Evolutionary conservation across 2,797 vertebrate genomes (phyloP).

Genomic region (Amblyraja radiata): DNA sequence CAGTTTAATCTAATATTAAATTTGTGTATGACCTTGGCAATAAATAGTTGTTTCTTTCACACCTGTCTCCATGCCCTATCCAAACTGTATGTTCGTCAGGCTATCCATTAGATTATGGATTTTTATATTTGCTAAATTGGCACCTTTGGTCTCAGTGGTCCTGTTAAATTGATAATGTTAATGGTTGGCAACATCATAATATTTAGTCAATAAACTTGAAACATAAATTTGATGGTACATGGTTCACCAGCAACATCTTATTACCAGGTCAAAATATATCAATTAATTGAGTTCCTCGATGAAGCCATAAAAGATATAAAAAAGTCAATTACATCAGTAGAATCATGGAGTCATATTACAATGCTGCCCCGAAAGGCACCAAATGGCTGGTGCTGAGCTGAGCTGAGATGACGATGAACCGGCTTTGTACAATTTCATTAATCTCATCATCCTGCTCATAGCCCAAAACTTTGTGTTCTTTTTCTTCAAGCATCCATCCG

Average conservation of each 20-base stretch:
- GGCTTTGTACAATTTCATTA: too few species aligned
- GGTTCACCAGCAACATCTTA: neutral
- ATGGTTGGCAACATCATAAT: neutral
- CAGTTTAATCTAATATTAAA: neutral
- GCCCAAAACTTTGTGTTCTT: too few species aligned
- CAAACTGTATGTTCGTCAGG: neutral
- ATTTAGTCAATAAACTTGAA: conserved; percentile 10
- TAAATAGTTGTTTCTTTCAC: neutral
- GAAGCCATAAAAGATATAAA: neutral
- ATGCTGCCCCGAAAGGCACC: too few species aligned
- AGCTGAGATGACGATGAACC: too few species aligned
- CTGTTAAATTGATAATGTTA: neutral
- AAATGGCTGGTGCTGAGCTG: too few species aligned
- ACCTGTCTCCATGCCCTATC: neutral
- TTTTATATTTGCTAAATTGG: conserved; percentile 8
- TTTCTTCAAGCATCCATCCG: too few species aligned
- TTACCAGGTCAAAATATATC: neutral
- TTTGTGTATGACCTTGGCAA: neutral
- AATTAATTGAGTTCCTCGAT: neutral
- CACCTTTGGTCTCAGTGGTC: neutral
- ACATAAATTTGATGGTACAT: conserved; percentile 3
- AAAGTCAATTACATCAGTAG: neutral
- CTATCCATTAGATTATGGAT: neutral
- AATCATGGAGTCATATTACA: too few species aligned
- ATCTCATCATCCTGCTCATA: too few species aligned